Evolutionary conservation across 2,113 vertebrate species (phyloP), one percentile per base, ranked within the genome.

Genomic region (Lichenostomus cassidix): DNA sequence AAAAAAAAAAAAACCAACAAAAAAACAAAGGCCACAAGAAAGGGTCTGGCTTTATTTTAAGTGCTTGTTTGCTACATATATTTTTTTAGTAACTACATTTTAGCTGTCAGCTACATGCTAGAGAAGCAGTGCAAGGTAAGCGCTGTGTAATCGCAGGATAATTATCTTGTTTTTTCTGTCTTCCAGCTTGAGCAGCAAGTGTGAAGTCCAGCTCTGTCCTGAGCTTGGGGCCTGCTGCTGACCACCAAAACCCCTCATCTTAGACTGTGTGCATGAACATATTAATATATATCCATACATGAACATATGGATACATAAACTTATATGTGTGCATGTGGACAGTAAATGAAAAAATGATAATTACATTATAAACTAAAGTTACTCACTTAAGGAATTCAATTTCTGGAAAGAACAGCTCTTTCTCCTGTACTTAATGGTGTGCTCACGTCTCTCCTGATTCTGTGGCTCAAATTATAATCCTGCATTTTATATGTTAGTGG

Each of bases 111-210:
- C 28, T 7, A 0, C 11, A 12, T 83, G 56, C 47, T 60, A 28
- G 59, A 41, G 56, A 75, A 56, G 27, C 39, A 81, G 33, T 52
- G 35, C 77, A 84, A 89, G 49, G 65, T 94, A 93, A 96, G 50
- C 23, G 11, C 37, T 65, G 19, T 83, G 46, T 63, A 95, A 95
- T 94, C 1, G 0, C 24, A 41, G 82, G 52, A 70, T 92, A 94
- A 96, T 93, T 87, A 64, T 87, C 44, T 84, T 92, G 29, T 47
- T 92, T 70, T 87, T 90, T 92, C 64, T 82, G 24, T 75, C 25
- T 84, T 92, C 37, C 74, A 91, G 33, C 24, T n/a, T 74, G 16
- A 89, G 60, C 15, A 83, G 21, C 6, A 35, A 77, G 17, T 44
- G 41, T 65, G 42, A 29, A 74, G 4, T 6, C 9, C 13, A 28